Evolutionary conservation across 2,113 vertebrate species (phyloP).

Genomic region (Micronisus gabar): DNA sequence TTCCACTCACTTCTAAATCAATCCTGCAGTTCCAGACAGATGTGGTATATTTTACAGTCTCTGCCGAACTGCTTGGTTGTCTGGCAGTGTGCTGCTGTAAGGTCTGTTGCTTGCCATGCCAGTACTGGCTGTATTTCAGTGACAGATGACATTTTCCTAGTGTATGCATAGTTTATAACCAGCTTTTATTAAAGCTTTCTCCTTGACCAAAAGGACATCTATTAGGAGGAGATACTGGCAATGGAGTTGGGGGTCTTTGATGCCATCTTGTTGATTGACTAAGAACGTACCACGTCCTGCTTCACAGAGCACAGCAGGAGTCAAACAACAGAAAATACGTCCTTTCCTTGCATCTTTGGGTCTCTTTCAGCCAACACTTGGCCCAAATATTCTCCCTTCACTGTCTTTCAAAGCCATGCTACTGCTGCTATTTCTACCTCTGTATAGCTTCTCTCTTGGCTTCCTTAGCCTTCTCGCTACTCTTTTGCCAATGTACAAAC

Average conservation of each 20-base stretch:
- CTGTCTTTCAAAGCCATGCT: background rate
- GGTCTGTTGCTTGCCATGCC: background rate
- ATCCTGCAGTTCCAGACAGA: background rate
- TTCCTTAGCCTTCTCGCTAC: background rate
- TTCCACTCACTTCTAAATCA: background rate
- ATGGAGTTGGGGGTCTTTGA: background rate
- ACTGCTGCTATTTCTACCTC: background rate
- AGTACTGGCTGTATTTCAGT: background rate
- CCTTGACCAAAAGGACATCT: background rate
- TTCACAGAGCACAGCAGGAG: background rate
- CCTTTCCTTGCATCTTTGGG: background rate
- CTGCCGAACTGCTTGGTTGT: background rate
- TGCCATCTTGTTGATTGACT: background rate
- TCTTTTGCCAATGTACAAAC: background rate
- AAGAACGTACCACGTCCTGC: background rate
- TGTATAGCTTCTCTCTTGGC: background rate
- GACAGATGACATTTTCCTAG: conserved; percentile 22
- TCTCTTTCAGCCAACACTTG: background rate
- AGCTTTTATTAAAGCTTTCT: background rate
- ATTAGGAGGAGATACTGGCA: background rate
- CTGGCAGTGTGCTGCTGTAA: background rate
- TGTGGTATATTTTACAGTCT: background rate
- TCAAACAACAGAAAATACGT: background rate
- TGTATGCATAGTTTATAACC: background rate
- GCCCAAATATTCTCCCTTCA: background rate